Percentiles rank a stretch among this genome's conserved stretches.
Evolutionary conservation across 2,797 vertebrate species (phyloP).

Genomic region (Leptodactylus fallax): DNA sequence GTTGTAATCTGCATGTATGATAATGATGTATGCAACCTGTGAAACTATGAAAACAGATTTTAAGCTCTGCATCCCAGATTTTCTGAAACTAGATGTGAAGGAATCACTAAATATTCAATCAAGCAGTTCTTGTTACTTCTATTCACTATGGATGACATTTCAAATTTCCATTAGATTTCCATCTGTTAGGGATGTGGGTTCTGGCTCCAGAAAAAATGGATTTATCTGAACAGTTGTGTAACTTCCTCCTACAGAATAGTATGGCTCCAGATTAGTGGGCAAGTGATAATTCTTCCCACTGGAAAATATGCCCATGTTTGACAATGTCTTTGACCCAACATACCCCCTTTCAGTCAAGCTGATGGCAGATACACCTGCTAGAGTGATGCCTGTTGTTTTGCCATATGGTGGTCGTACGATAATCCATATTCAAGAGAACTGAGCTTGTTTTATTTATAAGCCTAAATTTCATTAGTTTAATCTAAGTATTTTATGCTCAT

Average conservation of each 20-base stretch:
- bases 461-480: background rate
- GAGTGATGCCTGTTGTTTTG: slow-evolving; percentile 6
- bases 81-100: slow-evolving; percentile 20
- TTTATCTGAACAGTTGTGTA: background rate
- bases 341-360: slow-evolving; percentile 7
- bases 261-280: slow-evolving; percentile 34
- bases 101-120: slow-evolving; percentile 31
- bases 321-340: slow-evolving; percentile 20
- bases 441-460: slow-evolving; percentile 11
- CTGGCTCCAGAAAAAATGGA: slow-evolving; percentile 9
- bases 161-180: slow-evolving; percentile 30
- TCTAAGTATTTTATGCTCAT: slow-evolving; percentile 3
- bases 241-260: slow-evolving; percentile 24
- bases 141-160: slow-evolving; percentile 32
- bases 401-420: background rate
- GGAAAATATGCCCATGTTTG: slow-evolving; percentile 21
- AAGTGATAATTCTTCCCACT: slow-evolving; percentile 28
- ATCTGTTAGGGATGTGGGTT: slow-evolving; percentile 26
- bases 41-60: slow-evolving; percentile 27
- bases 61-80: slow-evolving; percentile 6
- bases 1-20: slow-evolving; percentile 9
- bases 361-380: background rate
- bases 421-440: slow-evolving; percentile 17
- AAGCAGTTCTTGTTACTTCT: slow-evolving; percentile 31
- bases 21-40: slow-evolving; percentile 8